Evolutionary conservation across 1,140 invertebrate species (phyloP), one percentile per base, ranked within the genome.

Genomic region (Amyelois transitella): DNA sequence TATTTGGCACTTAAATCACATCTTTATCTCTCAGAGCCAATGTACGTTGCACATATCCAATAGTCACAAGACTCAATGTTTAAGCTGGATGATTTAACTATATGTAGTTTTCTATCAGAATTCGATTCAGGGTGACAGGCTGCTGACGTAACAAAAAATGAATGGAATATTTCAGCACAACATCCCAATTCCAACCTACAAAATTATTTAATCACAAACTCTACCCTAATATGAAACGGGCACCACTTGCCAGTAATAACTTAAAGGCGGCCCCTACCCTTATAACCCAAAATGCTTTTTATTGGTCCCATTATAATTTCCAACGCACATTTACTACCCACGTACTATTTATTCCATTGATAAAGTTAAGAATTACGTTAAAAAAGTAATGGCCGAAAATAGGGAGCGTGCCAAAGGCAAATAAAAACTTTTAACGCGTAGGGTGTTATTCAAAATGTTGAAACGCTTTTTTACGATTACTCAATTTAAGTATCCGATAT

Each of bases 391-490:
- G 18, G 45, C 45, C 18, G 32, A 38, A 38, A 48, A 48, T 48
- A 21, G 20, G 19, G 20, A 19, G 45, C 45, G 45, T 48, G 45
- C n/a, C 45, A 19, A 48, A 21, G 12, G 45, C 45, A 48, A 48
- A 48, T 48, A 48, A 48, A 48, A 48, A 48, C 14, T 48, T 48
- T 48, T 48, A 21, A 48, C 45, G 20, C 45, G 12, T 20, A 45
- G 19, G 19, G 43, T 20, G 43, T 45, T 45, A 48, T 69, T 75
- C 69, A 69, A 69, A 75, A 66, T 55, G 32, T n/a, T 4, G 32
- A 14, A 38, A 38, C n/a, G 32, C n/a, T 38, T 38, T 38, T 38
- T 38, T 38, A 38, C 32, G 32, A 38, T 38, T 38, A 38, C 32
- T 38, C 6, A 38, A 12, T 38, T 38, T 38, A 14, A 14, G 12